Conservation (phyloP, 2,113 vertebrate genomes). For the Vombatus ursinus region DNA sequence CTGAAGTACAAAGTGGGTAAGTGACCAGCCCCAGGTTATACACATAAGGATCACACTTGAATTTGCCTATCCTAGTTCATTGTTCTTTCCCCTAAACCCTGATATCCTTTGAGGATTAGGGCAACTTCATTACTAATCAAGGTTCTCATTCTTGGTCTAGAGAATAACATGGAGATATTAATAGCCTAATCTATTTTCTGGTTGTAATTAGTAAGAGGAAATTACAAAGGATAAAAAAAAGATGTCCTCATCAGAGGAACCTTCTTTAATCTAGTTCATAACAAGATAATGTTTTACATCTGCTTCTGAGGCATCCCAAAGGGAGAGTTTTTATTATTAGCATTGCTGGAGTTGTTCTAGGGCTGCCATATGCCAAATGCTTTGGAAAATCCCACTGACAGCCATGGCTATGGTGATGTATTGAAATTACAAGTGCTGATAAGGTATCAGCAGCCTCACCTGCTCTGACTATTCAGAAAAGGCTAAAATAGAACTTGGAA, state of each 20-base stretch:
- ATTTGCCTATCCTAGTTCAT: neutral
- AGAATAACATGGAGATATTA: constrained; percentile 5
- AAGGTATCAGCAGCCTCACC: constrained; percentile 59
- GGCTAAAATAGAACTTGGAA: constrained; percentile 47
- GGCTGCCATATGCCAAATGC: constrained; percentile 26
- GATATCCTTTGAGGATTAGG: neutral
- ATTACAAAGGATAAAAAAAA: constrained; percentile 39
- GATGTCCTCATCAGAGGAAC: constrained; percentile 51
- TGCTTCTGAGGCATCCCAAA: constrained; percentile 57
- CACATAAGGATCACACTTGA: neutral
- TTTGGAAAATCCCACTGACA: constrained; percentile 58
- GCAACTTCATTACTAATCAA: neutral
- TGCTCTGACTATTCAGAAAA: constrained; percentile 7
- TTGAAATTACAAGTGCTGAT: constrained; percentile 48
- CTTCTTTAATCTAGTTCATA: constrained; percentile 62
- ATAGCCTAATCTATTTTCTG: constrained; percentile 20
- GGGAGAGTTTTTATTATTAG: constrained; percentile 60
- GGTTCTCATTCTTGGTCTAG: neutral
- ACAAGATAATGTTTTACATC: constrained; percentile 58
- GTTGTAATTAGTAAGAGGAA: constrained; percentile 44
- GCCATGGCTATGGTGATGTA: constrained; percentile 37
- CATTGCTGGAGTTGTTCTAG: constrained; percentile 19
- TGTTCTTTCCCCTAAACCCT: neutral
- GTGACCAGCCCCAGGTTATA: neutral
- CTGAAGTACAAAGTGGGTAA: neutral